Evolutionary conservation across 2,797 vertebrate genomes (phyloP), one percentile per base, ranked within the genome.

Genomic region (Acropternis orthonyx): DNA sequence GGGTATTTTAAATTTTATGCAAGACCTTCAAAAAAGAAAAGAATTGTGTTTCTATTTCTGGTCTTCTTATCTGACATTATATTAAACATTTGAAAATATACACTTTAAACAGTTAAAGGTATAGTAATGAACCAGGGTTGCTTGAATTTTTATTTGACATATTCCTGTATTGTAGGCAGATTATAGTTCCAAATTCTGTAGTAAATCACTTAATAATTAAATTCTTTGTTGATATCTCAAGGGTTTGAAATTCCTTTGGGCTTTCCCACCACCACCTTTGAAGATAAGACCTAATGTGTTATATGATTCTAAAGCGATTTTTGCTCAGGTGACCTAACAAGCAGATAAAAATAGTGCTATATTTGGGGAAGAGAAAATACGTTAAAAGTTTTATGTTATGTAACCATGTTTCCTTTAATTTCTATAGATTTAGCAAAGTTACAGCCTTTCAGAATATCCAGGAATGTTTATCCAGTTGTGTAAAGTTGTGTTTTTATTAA

Each of bases 191-290:
- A 84, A 92, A 90, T 88, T 48, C 54, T 84, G 58, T 34, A 80
- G 59, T 86, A 92, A 92, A 93, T 95, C 80, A 78, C 83, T 88
- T 94, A 36, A 32, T 94, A 89, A 95, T 96, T 81, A 84, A 96
- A 90, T 94, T 95, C 76, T 93, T 92, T 56, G 41, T 82, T 89
- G 91, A 3, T 89, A 73, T 84, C 63, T 88, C 51, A 79, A 24
- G 21, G 55, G 55, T 39, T 84, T 94, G 85, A 88, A 93, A 94
- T 96, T 96, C 92, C 79, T 91, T 81, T 89, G 91, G 82, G 61
- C 93, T 93, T 95, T 93, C 63, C 80, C 85, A 93, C 85, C 8
- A 66, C 48, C 34, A 93, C 59, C 66, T 95, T 94, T 94, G 94
- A 94, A 95, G 95, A 92, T 95, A 93, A 96, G 88, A 39, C 69